Evolutionary conservation across 2,888 invertebrate species (phyloP), one percentile per base, ranked within the genome.

Genomic region (Microctonus brassicae): DNA sequence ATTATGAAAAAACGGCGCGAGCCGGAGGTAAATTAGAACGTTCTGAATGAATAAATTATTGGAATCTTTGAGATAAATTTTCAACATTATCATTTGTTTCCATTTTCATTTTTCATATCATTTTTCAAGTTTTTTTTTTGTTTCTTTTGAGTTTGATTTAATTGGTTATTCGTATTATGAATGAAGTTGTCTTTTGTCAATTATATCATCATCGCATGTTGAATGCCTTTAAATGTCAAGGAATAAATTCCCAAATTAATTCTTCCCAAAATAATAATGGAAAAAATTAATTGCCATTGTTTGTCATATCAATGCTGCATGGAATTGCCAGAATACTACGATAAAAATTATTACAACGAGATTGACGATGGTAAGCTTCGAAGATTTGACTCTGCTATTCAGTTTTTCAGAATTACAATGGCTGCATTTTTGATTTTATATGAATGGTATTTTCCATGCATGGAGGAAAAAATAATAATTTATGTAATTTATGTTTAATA

Each of bases 1-100:
- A 87, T 72, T 79, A 84, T 80, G 82, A 85, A 76, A 83, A 81
- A 76, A 79, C 81, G 73, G 76, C 81, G 79, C 79, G 75, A 74
- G 74, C 75, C 69, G 81, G 82, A 86, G 86, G 86, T 86, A 86
- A 85, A 79, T 83, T 69, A 67, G 71, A 63, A 68, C 33, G 34
- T 58, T 17, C 34, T n/a, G 29, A 65, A 34, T 24, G 63, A 10
- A 26, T 17, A 24, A 11, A 34, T 29, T 22, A 24, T 22, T 55
- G 11, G 2, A 22, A 55, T 22, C 13, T 10, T 24, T 55, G 9
- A 11, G 20, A n/a, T 53, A 22, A n/a, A 34, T 0, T 52, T 20
- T 53, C 33, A 17, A 34, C 13, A 13, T 17, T 26, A n/a, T 52
- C 2, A 6, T 9, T 26, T 17, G n/a, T 57, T 9, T 60, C 22